Base-by-base conservation (phyloP, 2,797 vertebrate genomes). In the Pitangus sulphuratus region DNA sequence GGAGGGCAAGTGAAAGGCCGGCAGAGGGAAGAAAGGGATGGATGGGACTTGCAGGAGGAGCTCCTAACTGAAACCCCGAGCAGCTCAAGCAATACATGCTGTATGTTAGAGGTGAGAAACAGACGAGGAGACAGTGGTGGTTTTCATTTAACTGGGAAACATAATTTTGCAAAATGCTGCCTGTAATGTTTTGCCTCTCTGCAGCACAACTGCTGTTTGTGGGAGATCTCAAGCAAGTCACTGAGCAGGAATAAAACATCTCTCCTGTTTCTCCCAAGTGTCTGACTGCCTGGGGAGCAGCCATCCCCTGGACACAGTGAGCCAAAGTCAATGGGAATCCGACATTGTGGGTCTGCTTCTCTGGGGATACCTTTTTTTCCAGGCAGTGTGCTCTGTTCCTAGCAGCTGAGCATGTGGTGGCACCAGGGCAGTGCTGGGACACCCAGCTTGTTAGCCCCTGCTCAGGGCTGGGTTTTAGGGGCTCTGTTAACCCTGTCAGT, bases 41-140 rank as follows among this genome's bases (percentile, higher is more conserved):
- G 47, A 51, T 2, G 4, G 24, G 50, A 44, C 28, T 87, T 1
- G 1, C 0, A 4, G 79, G 47, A 58, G 58, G 33, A 84, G 2
- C 44, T 68, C 40, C 65, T 12, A 19, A 33, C 22, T 84, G 72
- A 83, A 84, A 51, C 31, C 44, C 54, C 1, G 3, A 79, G 62
- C 57, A 35, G 79, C 71, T 76, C 26, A 30, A 71, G 58, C 1
- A 3, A 1, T 54, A 44, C 4, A 3, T 45, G 54, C 54, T 83
- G 54, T 24, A 4, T 28, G 35, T 50, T 68, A 69, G 66, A 84
- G 54, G 42, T 19, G 3, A 84, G 40, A 19, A 69, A n/a, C 33
- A 26, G 66, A 6, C 0, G 0, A 93, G n/a, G n/a, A 78, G 30
- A 50, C 15, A 20, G 47, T 1, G 9, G 25, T 26, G 5, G 21